Conservation (phyloP, 2,113 vertebrate genomes). For the Chionomys nivalis region DNA sequence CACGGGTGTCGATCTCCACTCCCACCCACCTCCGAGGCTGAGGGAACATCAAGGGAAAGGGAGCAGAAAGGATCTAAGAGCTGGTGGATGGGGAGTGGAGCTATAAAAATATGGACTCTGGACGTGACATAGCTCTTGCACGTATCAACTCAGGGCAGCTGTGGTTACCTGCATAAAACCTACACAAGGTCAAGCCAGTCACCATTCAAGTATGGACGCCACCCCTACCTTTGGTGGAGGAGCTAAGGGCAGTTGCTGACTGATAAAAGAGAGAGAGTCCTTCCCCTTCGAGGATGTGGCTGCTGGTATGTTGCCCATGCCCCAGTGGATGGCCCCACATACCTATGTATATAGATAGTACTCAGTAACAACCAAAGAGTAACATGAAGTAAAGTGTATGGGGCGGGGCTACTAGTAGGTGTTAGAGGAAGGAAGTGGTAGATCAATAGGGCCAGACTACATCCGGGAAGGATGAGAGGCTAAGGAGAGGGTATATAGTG, state of each 20-base stretch:
- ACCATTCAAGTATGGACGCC: background rate
- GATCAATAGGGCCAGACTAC: background rate
- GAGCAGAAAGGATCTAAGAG: background rate
- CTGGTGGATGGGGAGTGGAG: background rate
- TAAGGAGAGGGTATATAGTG: background rate
- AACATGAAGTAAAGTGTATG: background rate
- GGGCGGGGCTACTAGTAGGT: background rate
- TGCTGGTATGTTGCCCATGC: background rate
- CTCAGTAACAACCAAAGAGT: background rate
- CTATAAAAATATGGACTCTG: background rate
- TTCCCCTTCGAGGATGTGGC: background rate
- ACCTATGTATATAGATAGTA: background rate
- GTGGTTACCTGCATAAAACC: background rate
- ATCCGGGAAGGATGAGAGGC: background rate
- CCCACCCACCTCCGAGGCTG: background rate
- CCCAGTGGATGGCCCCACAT: background rate
- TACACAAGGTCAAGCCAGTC: background rate
- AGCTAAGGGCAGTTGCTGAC: background rate
- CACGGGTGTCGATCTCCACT: background rate
- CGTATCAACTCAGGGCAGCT: background rate
- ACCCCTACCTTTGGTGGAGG: background rate
- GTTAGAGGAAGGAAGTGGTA: background rate
- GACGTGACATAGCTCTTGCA: background rate
- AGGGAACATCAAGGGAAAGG: background rate
- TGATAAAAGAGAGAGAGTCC: background rate